Percentiles rank a stretch among this genome's conserved stretches.
Conservation (phyloP, 2,113 vertebrate genomes). For the Thomomys bottae region DNA sequence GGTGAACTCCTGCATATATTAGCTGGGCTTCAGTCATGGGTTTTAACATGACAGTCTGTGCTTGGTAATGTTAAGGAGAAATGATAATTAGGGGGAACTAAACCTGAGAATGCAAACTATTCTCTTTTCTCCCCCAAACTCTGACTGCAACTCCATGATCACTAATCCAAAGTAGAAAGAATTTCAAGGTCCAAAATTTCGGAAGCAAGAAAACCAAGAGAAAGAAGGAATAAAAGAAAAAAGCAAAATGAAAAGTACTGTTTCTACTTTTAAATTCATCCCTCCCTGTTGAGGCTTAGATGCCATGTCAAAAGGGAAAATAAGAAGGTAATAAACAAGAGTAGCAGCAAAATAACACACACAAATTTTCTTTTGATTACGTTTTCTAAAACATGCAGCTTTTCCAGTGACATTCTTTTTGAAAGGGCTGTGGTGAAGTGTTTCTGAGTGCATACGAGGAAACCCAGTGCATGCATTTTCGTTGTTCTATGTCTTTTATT, state of each 20-base stretch:
- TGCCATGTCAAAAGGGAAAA: background rate
- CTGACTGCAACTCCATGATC: constrained; percentile 17
- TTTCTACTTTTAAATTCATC: constrained; percentile 5
- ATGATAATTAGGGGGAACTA: background rate
- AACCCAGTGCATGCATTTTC: constrained; percentile 1
- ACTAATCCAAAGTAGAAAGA: constrained; percentile 51
- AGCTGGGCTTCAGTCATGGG: background rate
- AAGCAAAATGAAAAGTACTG: background rate
- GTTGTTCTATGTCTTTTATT: constrained; percentile 63
- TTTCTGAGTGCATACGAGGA: background rate
- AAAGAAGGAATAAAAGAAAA: background rate
- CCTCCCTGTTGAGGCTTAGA: constrained; percentile 1
- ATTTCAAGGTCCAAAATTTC: constrained; percentile 3
- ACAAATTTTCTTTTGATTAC: background rate
- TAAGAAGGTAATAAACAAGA: background rate
- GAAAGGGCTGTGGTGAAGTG: constrained; percentile 28
- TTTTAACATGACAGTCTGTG: background rate
- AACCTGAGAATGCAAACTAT: background rate
- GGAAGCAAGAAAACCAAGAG: background rate
- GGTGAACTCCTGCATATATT: background rate
- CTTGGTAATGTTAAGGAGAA: background rate
- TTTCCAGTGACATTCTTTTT: constrained; percentile 47
- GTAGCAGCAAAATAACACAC: constrained; percentile 13
- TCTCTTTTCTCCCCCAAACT: background rate
- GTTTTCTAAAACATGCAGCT: background rate